Base-by-base conservation (phyloP, 2,797 vertebrate species). In the Trematomus bernacchii region DNA sequence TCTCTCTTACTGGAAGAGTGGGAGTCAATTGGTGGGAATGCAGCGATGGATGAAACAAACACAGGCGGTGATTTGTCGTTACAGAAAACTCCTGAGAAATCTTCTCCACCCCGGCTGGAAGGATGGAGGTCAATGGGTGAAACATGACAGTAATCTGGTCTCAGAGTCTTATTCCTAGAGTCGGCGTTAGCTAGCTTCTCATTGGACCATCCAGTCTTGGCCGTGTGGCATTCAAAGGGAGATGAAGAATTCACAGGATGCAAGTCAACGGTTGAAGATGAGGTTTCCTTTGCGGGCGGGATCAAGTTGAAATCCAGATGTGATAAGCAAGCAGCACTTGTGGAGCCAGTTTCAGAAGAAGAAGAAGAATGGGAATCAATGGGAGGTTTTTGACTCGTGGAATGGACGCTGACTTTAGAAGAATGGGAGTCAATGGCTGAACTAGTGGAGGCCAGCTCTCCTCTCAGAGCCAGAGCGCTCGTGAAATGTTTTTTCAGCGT, bases 11-110 rank as follows among this genome's bases (percentile, higher is more conserved):
- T n/a, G 23, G 44, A 63, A 5, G n/a, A 27, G 53, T 18, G 52
- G 10, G 55, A 52, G 63, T 73, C 61, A 40, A 3, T 0, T 53
- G 51, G 10, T 0, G 48, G 30, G 15, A 30, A 27, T n/a, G 58
- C 52, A 5, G 48, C 30, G 6, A 8, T 3, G 10, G 53, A 3
- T 1, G 54, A 52, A 62, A 23, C 63, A n/a, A 6, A 65, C 60
- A 12, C 65, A 47, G 55, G 16, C 11, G 51, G 10, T 6, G 71
- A 30, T 0, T 33, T 0, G 18, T 54, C 0, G 0, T 58, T 59
- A 7, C 18, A 57, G 21, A 18, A 3, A 10, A 30, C 55, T 12
- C 81, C 79, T 72, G 85, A 83, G 84, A 48, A 74, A 62, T 14
- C 42, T 1, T 21, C 27, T 1, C 47, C 9, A 3, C 48, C 62